Conservation (phyloP, 2,797 vertebrate species). For the Borostomias antarcticus region DNA sequence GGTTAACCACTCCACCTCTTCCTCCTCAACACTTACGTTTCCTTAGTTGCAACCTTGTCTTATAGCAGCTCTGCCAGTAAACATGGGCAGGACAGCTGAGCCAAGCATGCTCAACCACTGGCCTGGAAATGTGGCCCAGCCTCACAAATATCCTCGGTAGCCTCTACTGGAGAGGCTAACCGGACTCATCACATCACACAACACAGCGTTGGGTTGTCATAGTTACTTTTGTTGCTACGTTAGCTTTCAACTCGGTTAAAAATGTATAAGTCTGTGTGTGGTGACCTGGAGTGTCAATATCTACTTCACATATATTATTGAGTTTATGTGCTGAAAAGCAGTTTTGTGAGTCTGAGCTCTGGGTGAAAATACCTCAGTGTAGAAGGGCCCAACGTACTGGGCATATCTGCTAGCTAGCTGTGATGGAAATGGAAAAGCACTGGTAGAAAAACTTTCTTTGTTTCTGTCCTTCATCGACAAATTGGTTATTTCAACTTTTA, state of each 20-base stretch:
- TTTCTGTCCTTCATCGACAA: slow-evolving; percentile 36
- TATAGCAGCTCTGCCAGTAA: slow-evolving; percentile 74
- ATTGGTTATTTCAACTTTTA: slow-evolving; percentile 57
- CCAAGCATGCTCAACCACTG: slow-evolving; percentile 79
- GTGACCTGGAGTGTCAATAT: not conserved
- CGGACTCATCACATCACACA: slow-evolving; percentile 37
- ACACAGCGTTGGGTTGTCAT: no score
- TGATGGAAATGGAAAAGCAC: slow-evolving; percentile 56
- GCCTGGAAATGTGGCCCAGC: slow-evolving; percentile 77
- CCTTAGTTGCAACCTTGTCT: slow-evolving; percentile 59
- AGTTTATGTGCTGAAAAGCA: not conserved
- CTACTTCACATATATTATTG: not conserved
- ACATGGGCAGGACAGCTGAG: slow-evolving; percentile 73
- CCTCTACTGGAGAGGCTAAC: slow-evolving; percentile 65
- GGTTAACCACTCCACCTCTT: slow-evolving; percentile 60
- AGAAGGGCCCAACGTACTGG: slow-evolving; percentile 14
- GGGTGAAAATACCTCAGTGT: not conserved
- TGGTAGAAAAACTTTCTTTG: slow-evolving; percentile 31
- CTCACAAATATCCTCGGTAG: slow-evolving; percentile 71
- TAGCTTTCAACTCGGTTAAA: no score
- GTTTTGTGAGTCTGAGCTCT: not conserved
- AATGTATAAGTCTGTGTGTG: no score
- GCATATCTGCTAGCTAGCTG: slow-evolving; percentile 44
- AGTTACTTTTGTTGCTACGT: no score
- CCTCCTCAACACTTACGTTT: slow-evolving; percentile 62